phyloP scores from a whole-genome alignment of 2,797 vertebrate genomes.

The Pristis pectinata region DNA sequence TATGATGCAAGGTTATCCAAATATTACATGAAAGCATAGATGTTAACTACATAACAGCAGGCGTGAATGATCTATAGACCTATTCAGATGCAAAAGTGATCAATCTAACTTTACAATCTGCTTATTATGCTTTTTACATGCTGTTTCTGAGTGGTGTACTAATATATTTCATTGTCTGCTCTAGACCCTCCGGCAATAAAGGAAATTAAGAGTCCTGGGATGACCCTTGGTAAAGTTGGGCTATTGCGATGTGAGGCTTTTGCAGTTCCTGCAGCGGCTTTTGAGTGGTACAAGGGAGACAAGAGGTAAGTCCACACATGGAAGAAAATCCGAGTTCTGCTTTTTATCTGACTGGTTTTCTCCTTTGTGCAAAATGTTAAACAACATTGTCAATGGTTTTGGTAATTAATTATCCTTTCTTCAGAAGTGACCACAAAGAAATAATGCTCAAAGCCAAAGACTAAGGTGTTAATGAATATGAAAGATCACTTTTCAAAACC shows the following conservation, averaged over 20 bases:
- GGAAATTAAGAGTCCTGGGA: slow-evolving; percentile 86
- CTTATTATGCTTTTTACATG: not conserved
- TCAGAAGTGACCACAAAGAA: not conserved
- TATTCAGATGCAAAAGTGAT: not conserved
- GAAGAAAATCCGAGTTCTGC: not conserved
- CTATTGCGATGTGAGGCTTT: slow-evolving; percentile 89
- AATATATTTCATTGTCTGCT: not conserved
- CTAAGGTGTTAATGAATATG: not conserved
- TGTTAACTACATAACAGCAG: not conserved
- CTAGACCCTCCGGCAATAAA: slow-evolving; percentile 88
- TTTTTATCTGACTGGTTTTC: not conserved
- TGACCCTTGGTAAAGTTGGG: slow-evolving; percentile 77
- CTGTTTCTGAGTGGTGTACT: not conserved
- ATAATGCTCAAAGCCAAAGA: not conserved
- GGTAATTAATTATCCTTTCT: not conserved
- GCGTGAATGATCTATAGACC: not conserved
- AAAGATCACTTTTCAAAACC: not conserved
- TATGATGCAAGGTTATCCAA: not conserved
- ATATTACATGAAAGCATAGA: not conserved
- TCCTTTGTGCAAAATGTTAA: not conserved
- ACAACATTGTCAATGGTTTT: not conserved
- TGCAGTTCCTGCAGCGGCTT: slow-evolving; percentile 80
- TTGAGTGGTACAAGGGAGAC: slow-evolving; percentile 96
- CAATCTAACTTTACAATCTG: not conserved
- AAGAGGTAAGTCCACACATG: slow-evolving; percentile 78